A percentile compares a stretch with the other conserved stretches of the same genome.
These are phyloP conservation scores for Antennarius maculatus DNA, from an alignment of 2,797 vertebrate genomes.

Conservation along the genomic window DNA sequence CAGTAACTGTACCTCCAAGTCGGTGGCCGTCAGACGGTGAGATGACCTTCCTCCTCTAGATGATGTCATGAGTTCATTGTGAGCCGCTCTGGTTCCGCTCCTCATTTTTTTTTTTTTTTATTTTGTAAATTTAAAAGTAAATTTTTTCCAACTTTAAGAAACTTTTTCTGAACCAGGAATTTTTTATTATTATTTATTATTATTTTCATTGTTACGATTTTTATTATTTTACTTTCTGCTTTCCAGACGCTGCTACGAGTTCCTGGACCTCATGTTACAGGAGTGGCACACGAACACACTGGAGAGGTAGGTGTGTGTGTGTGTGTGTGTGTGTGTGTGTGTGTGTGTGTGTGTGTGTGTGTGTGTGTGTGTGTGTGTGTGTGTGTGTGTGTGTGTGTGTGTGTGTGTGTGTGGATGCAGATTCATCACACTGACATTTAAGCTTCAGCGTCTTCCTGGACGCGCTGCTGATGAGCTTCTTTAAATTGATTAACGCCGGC, in stretches of 20 bases:
- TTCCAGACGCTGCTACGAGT: constrained; percentile 94
- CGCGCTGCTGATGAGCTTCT: constrained; percentile 67
- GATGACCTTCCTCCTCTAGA: constrained; percentile 9
- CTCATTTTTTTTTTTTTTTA: no score
- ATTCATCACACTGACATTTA: constrained; percentile 61
- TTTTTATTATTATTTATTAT: no score
- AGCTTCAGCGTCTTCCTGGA: constrained; percentile 48
- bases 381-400: neutral
- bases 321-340: neutral
- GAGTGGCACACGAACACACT: constrained; percentile 96
- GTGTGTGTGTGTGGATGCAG: neutral
- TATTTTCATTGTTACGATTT: no score
- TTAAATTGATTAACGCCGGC: constrained; percentile 66
- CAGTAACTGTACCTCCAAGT: constrained; percentile 97
- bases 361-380: neutral
- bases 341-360: neutral
- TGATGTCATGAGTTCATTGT: no score
- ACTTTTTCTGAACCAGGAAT: no score
- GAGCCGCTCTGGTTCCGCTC: no score
- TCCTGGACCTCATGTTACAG: constrained; percentile 94
- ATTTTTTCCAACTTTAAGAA: no score
- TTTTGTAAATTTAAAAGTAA: no score
- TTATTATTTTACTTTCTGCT: no score
- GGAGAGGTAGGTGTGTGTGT: constrained; percentile 85
- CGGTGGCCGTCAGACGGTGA: constrained; percentile 96